These are phyloP conservation scores for Aurelia sp. DNA, from an alignment of 30 jellyfish, hydroid and myxozoan genomes.

Conservation along the genomic window DNA sequence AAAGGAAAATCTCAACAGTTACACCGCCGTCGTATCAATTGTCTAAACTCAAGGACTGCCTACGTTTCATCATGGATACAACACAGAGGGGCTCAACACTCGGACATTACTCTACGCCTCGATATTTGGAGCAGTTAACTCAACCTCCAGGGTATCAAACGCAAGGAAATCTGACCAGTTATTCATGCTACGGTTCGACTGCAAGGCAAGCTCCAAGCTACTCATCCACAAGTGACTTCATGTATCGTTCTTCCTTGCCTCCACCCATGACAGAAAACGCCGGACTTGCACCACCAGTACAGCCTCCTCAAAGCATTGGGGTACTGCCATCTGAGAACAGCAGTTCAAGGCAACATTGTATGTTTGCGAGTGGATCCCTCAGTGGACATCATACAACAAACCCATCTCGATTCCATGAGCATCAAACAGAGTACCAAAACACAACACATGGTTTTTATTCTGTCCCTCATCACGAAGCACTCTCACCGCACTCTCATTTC, in stretches of 20 bases:
- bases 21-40: neutral
- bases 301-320: constrained; percentile 76
- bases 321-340: constrained; percentile 80
- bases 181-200: constrained; percentile 79
- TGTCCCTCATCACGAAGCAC: constrained; percentile 90
- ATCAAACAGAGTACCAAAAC: constrained; percentile 85
- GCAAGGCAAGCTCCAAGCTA: constrained; percentile 66
- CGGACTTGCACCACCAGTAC: constrained; percentile 73
- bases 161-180: constrained; percentile 60
- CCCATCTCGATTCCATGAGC: constrained; percentile 74
- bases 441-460: constrained; percentile 73
- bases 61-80: constrained; percentile 75
- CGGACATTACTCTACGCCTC: constrained; percentile 92
- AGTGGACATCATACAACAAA: constrained; percentile 68
- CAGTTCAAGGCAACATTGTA: constrained; percentile 96
- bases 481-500: constrained; percentile 75
- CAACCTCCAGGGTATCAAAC: constrained; percentile 79
- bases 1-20: constrained; percentile 6
- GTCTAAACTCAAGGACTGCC: neutral
- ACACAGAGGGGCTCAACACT: constrained; percentile 92
- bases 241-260: constrained; percentile 74
- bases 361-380: constrained; percentile 89
- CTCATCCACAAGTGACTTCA: constrained; percentile 59
- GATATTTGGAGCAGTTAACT: constrained; percentile 82
- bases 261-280: constrained; percentile 85